Base-by-base conservation (phyloP, 2,113 vertebrate genomes). In the Athene noctua region DNA sequence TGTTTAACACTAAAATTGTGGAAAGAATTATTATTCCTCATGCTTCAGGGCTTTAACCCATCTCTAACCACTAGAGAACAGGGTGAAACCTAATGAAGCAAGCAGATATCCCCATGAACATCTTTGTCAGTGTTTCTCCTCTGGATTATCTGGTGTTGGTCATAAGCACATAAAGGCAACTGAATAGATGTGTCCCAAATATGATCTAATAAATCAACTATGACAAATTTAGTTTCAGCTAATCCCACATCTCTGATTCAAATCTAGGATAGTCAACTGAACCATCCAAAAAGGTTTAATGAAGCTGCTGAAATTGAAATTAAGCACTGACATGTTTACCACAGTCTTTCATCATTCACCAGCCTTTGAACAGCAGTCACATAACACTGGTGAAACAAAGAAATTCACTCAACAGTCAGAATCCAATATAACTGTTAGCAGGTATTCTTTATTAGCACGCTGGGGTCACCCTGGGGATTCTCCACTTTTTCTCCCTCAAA, bases 81-180 rank as follows among this genome's bases (percentile, higher is more conserved):
- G 38, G 15, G 22, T 47, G 38, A 86, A 89, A 32, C 42, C 59
- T 42, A 42, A 46, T 5, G 68, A 61, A 62, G 26, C 36, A 68
- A 82, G 46, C 8, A 38, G 66, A 55, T 77, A 73, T 15, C 6
- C 42, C 42, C 36, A 18, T 2, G 5, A 74, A 66, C 47, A 27
- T 18, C 34, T n/a, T 4, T 23, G 15, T 32, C 52, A 44, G 18
- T 20, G 16, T 46, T 78, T 51, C 61, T 91, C 63, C 71, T 57
- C 62, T 0, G 1, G 70, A 57, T 38, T 57, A 59, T 0, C 40
- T 0, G 0, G 7, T 14, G 34, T 71, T 59, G 32, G 38, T 54
- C 29, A 22, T 4, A 26, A 72, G 14, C 57, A 36, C 4, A 30
- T 8, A 46, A 73, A 88, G 22, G 19, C 32, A 92, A 46, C 17